Evolutionary conservation across 1,140 invertebrate species (phyloP).

Genomic region (Neodiprion pinetum): DNA sequence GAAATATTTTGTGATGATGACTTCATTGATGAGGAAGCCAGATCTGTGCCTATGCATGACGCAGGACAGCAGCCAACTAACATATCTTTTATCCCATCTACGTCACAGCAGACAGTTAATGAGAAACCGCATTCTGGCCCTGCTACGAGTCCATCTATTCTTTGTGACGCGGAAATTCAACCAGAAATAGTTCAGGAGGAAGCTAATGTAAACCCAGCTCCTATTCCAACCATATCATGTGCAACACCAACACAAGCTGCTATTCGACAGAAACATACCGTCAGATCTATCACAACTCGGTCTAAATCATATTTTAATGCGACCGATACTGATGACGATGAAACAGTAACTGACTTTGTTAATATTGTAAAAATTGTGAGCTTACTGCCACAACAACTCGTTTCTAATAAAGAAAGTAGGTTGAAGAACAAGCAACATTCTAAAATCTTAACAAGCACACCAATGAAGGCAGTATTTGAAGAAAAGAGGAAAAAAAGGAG

Average conservation of each 20-base stretch:
- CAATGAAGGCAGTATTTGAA: background rate
- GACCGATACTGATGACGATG: too few relatives aligned
- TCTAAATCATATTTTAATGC: too few relatives aligned
- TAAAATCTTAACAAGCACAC: constrained; percentile 9
- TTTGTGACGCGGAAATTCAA: too few relatives aligned
- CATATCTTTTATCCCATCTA: background rate
- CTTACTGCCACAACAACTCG: background rate
- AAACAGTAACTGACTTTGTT: too few relatives aligned
- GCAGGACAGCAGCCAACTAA: background rate
- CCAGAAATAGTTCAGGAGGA: too few relatives aligned
- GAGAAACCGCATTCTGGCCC: background rate
- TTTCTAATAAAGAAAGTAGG: background rate
- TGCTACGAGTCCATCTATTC: too few relatives aligned
- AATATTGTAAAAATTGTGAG: background rate
- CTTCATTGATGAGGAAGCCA: constrained; percentile 18
- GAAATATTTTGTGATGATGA: constrained; percentile 36
- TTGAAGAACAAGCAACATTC: constrained; percentile 5
- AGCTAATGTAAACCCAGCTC: too few relatives aligned
- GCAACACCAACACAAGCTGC: too few relatives aligned
- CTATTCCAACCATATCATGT: too few relatives aligned
- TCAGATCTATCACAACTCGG: too few relatives aligned
- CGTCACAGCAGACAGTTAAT: background rate
- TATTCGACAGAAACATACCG: too few relatives aligned
- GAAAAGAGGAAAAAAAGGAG: constrained; percentile 4
- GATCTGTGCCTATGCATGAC: too few relatives aligned